Evolutionary conservation across 2,113 vertebrate species (phyloP), one percentile per base, ranked within the genome.

Genomic region (Plestiodon gilberti): DNA sequence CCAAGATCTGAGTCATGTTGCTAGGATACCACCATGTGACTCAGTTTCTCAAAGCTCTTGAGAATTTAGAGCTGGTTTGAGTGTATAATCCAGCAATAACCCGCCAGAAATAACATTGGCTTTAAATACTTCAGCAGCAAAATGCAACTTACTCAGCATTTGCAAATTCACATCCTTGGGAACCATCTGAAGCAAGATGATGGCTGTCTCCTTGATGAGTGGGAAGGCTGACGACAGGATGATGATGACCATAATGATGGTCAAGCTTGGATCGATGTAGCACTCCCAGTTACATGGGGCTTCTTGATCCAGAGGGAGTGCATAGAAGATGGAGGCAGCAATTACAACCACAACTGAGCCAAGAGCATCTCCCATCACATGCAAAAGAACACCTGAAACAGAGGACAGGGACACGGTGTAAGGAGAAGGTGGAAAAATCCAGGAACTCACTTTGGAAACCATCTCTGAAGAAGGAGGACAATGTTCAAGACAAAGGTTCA

Each of bases 211-310:
- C 89, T 97, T 97, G 67, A 98, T 95, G 73, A 98, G 97, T 0
- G 97, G 96, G 70, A 96, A 96, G 15, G 97, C 97, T 1, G 97
- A 97, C 1, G 96, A 95, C 91, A 98, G 74, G 88, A 98, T 97
- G 87, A 98, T 98, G 91, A 95, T 22, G 82, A 98, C 97, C 98
- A 98, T 98, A 86, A 97, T 0, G 48, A 98, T 65, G 0, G 98
- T 98, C 84, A 98, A 94, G 92, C 96, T 96, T 61, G 98, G 98
- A 90, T 98, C 98, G 1, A 98, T 96, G 87, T 98, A 98, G 89
- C 98, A 98, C 92, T 98, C 94, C 98, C 98, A 98, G 75, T 98
- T 98, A 89, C 98, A 98, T 0, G 93, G 79, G 7, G 86, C 82
- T 6, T 87, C 30, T 0, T 0, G 0, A 0, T 23, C 43, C 95